These are phyloP conservation scores for Ariolimax columbianus DNA, from an alignment of 2,888 invertebrate genomes.

Conservation along the genomic window DNA sequence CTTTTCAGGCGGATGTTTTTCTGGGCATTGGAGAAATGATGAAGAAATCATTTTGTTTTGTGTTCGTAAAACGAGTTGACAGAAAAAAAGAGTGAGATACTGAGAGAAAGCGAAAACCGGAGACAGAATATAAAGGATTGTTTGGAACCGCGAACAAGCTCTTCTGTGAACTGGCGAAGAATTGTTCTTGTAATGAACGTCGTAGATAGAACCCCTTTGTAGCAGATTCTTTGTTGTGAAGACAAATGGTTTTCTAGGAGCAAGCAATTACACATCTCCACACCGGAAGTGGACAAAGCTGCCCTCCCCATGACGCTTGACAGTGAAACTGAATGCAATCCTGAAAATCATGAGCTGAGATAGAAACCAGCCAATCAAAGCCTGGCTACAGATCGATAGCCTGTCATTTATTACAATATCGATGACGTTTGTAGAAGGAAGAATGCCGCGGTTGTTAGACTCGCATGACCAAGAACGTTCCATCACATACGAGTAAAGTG, in stretches of 20 bases:
- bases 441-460: neutral
- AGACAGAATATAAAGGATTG: neutral
- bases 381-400: neutral
- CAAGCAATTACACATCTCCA: slow-evolving; percentile 27
- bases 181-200: slow-evolving; percentile 24
- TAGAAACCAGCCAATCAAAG: slow-evolving; percentile 24
- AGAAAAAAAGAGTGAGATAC: neutral
- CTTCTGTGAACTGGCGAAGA: neutral
- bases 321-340: slow-evolving; percentile 16
- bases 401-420: slow-evolving; percentile 34
- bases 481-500: neutral
- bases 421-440: neutral
- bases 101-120: neutral
- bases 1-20: slow-evolving; percentile 24
- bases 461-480: neutral
- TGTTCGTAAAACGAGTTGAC: slow-evolving; percentile 3
- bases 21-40: slow-evolving; percentile 18
- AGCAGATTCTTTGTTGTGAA: slow-evolving; percentile 44
- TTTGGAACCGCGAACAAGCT: neutral
- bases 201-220: slow-evolving; percentile 5
- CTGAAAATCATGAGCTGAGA: neutral
- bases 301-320: slow-evolving; percentile 11
- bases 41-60: slow-evolving; percentile 14
- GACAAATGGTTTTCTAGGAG: slow-evolving; percentile 50
- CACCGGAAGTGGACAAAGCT: slow-evolving; percentile 49